Base-by-base conservation (phyloP, 37 sponge, comb jelly and placozoan species). In the Theonella swinhoei region DNA sequence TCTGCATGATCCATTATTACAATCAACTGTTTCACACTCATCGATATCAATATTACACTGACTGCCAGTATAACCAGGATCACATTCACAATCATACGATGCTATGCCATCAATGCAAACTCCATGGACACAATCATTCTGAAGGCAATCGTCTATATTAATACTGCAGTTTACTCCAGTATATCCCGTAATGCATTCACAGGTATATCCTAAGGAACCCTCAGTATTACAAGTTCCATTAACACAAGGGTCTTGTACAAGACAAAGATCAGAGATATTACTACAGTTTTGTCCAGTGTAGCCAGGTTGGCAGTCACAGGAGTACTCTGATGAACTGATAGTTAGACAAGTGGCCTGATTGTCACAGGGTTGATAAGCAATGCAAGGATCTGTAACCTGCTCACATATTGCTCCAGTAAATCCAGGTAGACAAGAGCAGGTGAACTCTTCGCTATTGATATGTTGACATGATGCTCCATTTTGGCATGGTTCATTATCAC, bases 11-110 rank as follows among this genome's bases (percentile, higher is more conserved):
- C 70, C 88, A 76, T 92, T 92, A 2, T 63, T 17, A 32, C 93
- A 92, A 20, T 37, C 41, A 29, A 30, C 65, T 1, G 77, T 64
- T 5, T 64, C 41, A 82, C 89, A 88, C 35, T 88, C 88, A 79
- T 92, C 42, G 59, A 92, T 81, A 33, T 92, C 83, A 19, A 37
- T 65, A 4, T 70, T 80, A 88, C 93, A 92, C n/a, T 54, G 37
- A 4, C 20, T 14, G 8, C 89, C 93, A 34, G 86, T 88, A 69
- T 64, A 92, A n/a, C 93, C 93, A 72, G 86, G 39, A 25, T 11
- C 20, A 63, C 93, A 92, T 3, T 25, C 33, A 73, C 93, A 92
- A 0, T 30, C 29, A 30, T 67, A 79, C 43, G 24, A 32, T 28
- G 3, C 42, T 3, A 70, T 30, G 20, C 72, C 82, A 81, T 85